These are phyloP conservation scores for Mastigias papua DNA, from an alignment of 30 jellyfish, hydroid and myxozoan species.

Conservation along the genomic window DNA sequence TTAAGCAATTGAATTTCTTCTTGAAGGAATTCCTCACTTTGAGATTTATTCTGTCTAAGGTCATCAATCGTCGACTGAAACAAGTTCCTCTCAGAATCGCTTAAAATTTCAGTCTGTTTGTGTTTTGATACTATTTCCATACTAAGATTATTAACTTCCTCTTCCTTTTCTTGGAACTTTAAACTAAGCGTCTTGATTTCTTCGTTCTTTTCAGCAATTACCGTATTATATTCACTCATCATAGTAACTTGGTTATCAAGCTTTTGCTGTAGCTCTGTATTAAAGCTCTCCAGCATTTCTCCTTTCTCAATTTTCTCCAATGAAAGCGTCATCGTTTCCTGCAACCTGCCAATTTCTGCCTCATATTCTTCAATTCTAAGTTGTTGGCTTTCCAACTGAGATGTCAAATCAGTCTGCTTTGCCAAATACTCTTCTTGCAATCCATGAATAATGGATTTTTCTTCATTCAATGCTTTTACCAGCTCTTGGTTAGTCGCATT, in stretches of 20 bases:
- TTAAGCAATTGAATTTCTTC: slow-evolving; percentile 53
- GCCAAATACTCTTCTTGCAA: slow-evolving; percentile 9
- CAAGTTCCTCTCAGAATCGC: slow-evolving; percentile 7
- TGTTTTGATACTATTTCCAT: too few relatives aligned
- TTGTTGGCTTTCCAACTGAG: slow-evolving; percentile 1
- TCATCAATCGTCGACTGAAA: slow-evolving; percentile 57
- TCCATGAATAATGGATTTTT: neutral
- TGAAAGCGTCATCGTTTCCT: neutral
- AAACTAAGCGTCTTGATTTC: slow-evolving; percentile 1
- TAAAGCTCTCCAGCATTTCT: neutral
- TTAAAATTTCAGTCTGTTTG: slow-evolving; percentile 18
- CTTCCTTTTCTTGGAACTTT: slow-evolving; percentile 2
- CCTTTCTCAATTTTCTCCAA: neutral
- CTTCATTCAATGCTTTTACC: neutral
- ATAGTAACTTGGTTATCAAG: neutral
- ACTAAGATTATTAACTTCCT: neutral
- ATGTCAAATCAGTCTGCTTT: neutral
- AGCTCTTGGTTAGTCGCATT: slow-evolving; percentile 4
- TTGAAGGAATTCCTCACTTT: slow-evolving; percentile 39
- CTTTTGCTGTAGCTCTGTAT: slow-evolving; percentile 6
- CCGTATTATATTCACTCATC: slow-evolving; percentile 3
- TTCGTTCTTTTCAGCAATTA: neutral
- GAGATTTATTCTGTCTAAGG: slow-evolving; percentile 10
- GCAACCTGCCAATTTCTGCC: neutral
- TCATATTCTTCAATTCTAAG: neutral